Percentiles rank a stretch among this genome's conserved stretches.
phyloP scores from a whole-genome alignment of 2,888 invertebrate genomes.

The Mesoligia furuncula region DNA sequence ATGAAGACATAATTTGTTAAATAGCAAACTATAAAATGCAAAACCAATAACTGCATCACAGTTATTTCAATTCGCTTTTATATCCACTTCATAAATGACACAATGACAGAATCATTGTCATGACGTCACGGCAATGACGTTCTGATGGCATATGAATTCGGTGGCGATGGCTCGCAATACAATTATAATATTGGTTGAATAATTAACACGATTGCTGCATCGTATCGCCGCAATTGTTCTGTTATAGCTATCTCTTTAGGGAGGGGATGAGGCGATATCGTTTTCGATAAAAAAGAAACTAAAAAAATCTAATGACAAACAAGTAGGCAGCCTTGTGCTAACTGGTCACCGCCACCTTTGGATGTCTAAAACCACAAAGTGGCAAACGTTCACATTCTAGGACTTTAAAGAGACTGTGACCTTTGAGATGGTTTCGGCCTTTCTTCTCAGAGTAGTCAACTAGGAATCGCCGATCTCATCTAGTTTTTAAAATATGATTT shows the following conservation, averaged over 20 bases:
- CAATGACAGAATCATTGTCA: conserved; percentile 55
- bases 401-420: no score
- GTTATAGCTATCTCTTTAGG: conserved; percentile 63
- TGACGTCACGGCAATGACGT: conserved; percentile 39
- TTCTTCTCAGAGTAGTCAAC: no score
- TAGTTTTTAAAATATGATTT: no score
- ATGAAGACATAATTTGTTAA: neutral
- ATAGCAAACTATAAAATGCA: conserved; percentile 4
- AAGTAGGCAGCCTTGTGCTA: neutral
- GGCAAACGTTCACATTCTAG: no score
- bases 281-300: conserved; percentile 42
- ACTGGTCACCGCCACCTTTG: neutral
- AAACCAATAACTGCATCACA: conserved; percentile 30
- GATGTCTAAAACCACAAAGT: neutral
- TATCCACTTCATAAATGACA: conserved; percentile 61
- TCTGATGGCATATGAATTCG: conserved; percentile 54
- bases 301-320: neutral
- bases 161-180: conserved; percentile 48
- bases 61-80: conserved; percentile 52
- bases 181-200: conserved; percentile 77
- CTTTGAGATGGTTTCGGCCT: no score
- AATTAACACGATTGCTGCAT: conserved; percentile 78
- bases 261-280: conserved; percentile 53
- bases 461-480: no score
- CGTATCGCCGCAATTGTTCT: conserved; percentile 72